Evolutionary conservation across 2,113 vertebrate species (phyloP), one percentile per base, ranked within the genome.

Genomic region (Gymnarchus niloticus): DNA sequence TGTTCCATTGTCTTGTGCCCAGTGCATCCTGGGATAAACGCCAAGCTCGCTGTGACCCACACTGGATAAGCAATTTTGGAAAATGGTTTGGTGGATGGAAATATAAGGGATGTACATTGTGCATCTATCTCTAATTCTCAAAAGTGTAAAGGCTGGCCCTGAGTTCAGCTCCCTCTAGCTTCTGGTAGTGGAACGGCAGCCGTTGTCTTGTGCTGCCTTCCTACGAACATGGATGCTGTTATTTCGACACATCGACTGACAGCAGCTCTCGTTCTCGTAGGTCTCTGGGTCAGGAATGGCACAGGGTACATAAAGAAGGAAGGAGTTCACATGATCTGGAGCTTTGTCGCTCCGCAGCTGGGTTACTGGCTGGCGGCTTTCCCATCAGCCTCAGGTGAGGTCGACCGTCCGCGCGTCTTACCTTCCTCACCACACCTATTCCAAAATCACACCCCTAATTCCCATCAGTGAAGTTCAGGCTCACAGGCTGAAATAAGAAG

Each of bases 321-420:
- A 44, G 95, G 95, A 3, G 89, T 89, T 25, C 94, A 94, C 86
- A 89, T 95, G 86, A 95, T 92, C 87, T 96, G 95, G 94, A 94
- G 93, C 10, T 96, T 95, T 25, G 84, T 93, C 41, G 94, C 94
- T 51, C 89, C 93, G 0, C 94, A 95, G 88, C 89, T 96, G 85
- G 95, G 95, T n/a, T 96, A 95, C 90, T 96, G 95, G 95, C 93
- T 93, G 0, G 96, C 96, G 0, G 96, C 95, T n/a, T 93, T 96
- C 88, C 93, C 95, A 17, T 94, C 95, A 21, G 91, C 91, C 21
- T 91, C 89, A 44, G 89, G 95, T 91, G 73, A 85, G n/a, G n/a
- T n/a, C n/a, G n/a, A n/a, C n/a, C n/a, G n/a, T n/a, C 65, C 2
- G 33, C 21, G 52, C 81, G 49, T 56, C 17, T 14, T 12, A 14